phyloP scores from a whole-genome alignment of 1,140 invertebrate species.

The Drosophila persimilis region DNA sequence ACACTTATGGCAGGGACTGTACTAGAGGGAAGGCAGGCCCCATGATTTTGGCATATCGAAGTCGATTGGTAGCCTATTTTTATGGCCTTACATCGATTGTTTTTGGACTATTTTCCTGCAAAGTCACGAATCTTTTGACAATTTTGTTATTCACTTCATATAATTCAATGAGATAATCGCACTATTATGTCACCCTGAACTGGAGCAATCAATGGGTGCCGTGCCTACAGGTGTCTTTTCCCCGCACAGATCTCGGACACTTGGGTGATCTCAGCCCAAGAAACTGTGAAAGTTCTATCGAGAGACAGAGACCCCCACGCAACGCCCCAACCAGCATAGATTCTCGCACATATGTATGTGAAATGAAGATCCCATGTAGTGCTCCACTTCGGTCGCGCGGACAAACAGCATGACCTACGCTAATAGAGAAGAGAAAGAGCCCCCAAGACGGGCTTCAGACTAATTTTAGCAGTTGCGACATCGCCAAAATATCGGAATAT shows the following conservation, averaged over 20 bases:
- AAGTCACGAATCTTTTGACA: conserved; percentile 66
- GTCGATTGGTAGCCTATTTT: conserved; percentile 52
- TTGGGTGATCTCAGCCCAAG: conserved; percentile 39
- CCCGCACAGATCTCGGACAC: neutral
- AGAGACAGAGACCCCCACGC: conserved; percentile 32
- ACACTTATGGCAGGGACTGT: conserved; percentile 52
- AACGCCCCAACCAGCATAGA: conserved; percentile 17
- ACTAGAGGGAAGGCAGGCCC: neutral
- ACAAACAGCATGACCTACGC: conserved; percentile 68
- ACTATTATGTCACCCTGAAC: conserved; percentile 46
- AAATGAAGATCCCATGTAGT: conserved; percentile 25
- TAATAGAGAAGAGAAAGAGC: conserved; percentile 48
- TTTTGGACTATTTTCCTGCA: conserved; percentile 61
- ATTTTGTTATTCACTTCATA: conserved; percentile 45
- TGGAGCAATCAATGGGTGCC: conserved; percentile 14
- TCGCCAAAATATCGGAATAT: conserved; percentile 50
- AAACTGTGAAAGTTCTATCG: conserved; percentile 48
- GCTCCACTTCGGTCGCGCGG: conserved; percentile 37
- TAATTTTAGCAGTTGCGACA: conserved; percentile 80
- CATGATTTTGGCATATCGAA: conserved; percentile 56
- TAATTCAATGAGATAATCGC: conserved; percentile 69
- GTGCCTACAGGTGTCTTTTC: conserved; percentile 13
- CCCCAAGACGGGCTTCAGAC: conserved; percentile 36
- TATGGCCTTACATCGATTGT: conserved; percentile 40
- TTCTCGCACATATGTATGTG: neutral